Evolutionary conservation across 1,140 invertebrate species (phyloP), one percentile per base, ranked within the genome.

Genomic region (Macrocentrus cingulum): DNA sequence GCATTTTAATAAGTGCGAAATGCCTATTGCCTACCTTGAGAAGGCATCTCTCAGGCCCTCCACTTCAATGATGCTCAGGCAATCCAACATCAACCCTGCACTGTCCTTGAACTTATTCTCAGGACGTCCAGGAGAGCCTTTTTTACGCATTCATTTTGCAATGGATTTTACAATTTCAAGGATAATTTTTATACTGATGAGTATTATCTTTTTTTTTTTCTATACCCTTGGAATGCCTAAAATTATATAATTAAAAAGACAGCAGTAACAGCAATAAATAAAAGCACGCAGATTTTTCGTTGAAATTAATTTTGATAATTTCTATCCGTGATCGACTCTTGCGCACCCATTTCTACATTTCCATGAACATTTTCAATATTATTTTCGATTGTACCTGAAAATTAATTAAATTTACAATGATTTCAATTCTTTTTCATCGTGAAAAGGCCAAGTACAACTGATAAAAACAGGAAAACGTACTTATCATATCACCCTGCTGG

Each of bases 1-100:
- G 61, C 82, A 91, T 62, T 92, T 94, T 72, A 91, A 91, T 75
- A 90, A 90, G 65, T 85, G 85, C 65, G 82, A 89, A 64, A 82
- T 84, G 67, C 75, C 84, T 51, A 81, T 80, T n/a, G 84, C 84
- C 72, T 84, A 87, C 61, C 81, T 89, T 34, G 88, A 90, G 68
- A 90, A 93, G 78, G 83, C 92, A 48, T 91, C 91, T 65, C 85
- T 97, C 67, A 84, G 95, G 68, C 95, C 95, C 52, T 88, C 91
- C 60, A 93, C 92, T 74, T 94, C 91, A 44, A 89, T 95, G 84
- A 84, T 94, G 68, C 91, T 94, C 77, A 94, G 93, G 71, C 91
- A 92, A 69, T 83, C 84, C 54, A 85, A 85, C 42, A 84, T 89
- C 56, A 88, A 85, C 72, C 83, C 84, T 25, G 13, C 46, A 44